These are phyloP conservation scores for Sparus aurata DNA, from an alignment of 2,797 vertebrate genomes.

Conservation along the genomic window DNA sequence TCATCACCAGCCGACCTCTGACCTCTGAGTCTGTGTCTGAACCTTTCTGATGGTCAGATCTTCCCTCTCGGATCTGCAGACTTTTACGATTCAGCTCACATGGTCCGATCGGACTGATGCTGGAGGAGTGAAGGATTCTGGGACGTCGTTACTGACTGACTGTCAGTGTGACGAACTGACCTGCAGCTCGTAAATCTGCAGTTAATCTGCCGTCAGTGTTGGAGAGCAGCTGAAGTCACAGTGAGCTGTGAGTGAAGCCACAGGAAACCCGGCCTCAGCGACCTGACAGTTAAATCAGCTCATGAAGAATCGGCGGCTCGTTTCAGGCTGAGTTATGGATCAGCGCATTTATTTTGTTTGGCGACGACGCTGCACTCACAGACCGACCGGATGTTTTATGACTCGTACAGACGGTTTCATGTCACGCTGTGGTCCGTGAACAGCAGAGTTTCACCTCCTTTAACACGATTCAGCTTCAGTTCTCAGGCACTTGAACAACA, in stretches of 20 bases:
- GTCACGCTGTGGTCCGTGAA: not conserved
- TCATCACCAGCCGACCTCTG: no score
- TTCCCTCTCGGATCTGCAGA: not conserved
- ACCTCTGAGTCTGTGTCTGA: no score
- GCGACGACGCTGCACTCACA: not conserved
- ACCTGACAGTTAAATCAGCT: constrained; percentile 39
- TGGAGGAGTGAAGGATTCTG: no score
- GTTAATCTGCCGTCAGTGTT: not conserved
- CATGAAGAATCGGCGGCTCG: constrained; percentile 28
- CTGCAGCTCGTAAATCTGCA: not conserved
- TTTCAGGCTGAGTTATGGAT: constrained; percentile 22
- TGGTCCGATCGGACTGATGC: no score
- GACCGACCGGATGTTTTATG: not conserved
- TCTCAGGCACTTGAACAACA: no score
- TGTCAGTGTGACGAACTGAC: not conserved
- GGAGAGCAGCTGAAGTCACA: not conserved
- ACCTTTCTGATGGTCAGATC: no score
- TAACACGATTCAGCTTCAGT: not conserved
- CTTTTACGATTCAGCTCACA: not conserved
- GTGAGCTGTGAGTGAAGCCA: not conserved
- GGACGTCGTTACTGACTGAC: no score
- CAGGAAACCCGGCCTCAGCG: constrained; percentile 10
- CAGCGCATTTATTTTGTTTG: constrained; percentile 34
- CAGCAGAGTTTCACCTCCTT: not conserved
- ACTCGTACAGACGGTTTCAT: not conserved